Evolutionary conservation across 2,888 invertebrate genomes (phyloP), one percentile per base, ranked within the genome.

Genomic region (Tipula lateralis): DNA sequence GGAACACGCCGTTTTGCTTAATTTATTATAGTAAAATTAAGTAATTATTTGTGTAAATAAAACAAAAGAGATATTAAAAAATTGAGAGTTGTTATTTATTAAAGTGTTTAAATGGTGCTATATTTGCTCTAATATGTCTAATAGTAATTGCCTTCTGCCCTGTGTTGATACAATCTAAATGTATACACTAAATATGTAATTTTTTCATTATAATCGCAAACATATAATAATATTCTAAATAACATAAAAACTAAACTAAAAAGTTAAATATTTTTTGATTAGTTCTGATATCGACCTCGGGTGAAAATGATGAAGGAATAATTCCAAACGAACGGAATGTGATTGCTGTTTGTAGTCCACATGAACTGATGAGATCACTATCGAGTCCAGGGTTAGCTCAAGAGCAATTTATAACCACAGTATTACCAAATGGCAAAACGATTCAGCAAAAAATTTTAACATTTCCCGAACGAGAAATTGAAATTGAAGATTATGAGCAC

Each of bases 401-500:
- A 19, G 36, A 83, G 34, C 32, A 83, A 83, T 24, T 83, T 83
- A 83, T 83, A 6, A 88, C 88, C 9, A 90, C 90, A 9, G 86
- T 88, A 44, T 85, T 89, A 87, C 89, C 89, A 85, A 88, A 89
- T 84, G 90, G 89, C 86, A 88, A 88, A 87, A 88, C 88, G 34
- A 88, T 89, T 13, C 89, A 88, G 86, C 89, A 89, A 81, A 89
- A 89, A 84, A 90, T 84, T 29, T 82, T 39, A 24, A 84, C 85
- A 29, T 36, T 50, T 83, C 85, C 90, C 34, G 89, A 90, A 1
- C 90, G 90, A 87, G 90, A 90, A 81, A 89, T 89, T 85, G 88
- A 89, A 85, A 90, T 90, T 84, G 87, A 89, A 13, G 85, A 85
- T 30, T 84, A 84, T 84, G 84, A 85, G 82, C 30, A 16, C 1